Evolutionary conservation across 2,797 vertebrate species (phyloP).

Genomic region (Furcifer pardalis): DNA sequence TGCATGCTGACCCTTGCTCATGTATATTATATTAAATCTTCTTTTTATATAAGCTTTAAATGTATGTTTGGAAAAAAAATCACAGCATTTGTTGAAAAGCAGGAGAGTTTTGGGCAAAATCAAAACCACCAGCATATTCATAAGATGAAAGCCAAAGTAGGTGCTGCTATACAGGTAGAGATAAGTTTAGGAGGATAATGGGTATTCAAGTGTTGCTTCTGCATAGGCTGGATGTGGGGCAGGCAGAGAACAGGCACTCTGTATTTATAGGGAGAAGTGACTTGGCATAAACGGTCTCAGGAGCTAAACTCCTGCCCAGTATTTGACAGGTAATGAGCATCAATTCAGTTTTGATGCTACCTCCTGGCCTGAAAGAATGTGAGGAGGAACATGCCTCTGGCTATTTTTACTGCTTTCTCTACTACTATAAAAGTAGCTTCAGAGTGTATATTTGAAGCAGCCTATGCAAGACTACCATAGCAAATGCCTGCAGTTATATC

Average conservation of each 20-base stretch:
- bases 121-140: background rate
- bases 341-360: conserved; percentile 6
- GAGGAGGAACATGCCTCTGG: conserved; percentile 1
- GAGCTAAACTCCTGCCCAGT: background rate
- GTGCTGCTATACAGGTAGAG: background rate
- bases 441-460: background rate
- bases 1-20: background rate
- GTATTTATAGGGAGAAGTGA: background rate
- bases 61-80: conserved; percentile 8
- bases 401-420: background rate
- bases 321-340: background rate
- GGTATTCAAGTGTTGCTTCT: background rate
- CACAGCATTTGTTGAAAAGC: conserved; percentile 5
- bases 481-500: background rate
- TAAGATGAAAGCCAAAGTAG: background rate
- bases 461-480: conserved; percentile 3
- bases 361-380: background rate
- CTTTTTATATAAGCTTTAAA: conserved; percentile 1
- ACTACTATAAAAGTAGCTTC: background rate
- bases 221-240: background rate
- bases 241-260: background rate
- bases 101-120: conserved; percentile 2
- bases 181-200: background rate
- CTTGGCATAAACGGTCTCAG: background rate
- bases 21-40: background rate